Conservation (phyloP, 1,140 invertebrate genomes). For the Archegozetes longisetosus region DNA sequence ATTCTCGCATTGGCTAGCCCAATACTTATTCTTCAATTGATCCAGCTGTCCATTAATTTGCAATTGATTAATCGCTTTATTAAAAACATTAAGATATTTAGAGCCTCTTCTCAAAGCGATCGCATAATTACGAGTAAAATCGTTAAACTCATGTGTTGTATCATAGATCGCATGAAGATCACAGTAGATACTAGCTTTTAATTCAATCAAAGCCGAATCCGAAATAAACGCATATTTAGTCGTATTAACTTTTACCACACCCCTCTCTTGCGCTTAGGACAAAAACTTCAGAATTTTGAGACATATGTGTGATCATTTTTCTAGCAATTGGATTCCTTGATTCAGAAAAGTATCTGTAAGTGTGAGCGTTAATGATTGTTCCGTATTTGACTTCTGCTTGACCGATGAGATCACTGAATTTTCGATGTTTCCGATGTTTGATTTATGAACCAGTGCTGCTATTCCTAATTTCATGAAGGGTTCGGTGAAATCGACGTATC, state of each 20-base stretch:
- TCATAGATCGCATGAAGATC: slow-evolving; percentile 31
- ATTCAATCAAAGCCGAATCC: slow-evolving; percentile 38
- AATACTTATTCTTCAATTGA: background rate
- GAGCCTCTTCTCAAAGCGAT: slow-evolving; percentile 1
- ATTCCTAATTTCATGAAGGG: slow-evolving; percentile 58
- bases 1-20: background rate
- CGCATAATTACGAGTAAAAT: background rate
- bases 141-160: background rate
- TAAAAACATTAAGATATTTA: slow-evolving; percentile 1
- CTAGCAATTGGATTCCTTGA: background rate
- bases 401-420: background rate
- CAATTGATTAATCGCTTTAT: slow-evolving; percentile 5
- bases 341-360: background rate
- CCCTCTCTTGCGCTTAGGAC: background rate
- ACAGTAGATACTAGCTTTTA: slow-evolving; percentile 53
- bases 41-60: background rate
- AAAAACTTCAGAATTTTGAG: background rate
- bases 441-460: background rate
- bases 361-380: background rate
- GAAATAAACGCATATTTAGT: background rate
- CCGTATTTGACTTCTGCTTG: background rate
- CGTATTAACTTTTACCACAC: background rate
- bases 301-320: background rate
- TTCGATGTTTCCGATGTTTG: background rate
- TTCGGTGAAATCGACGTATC: slow-evolving; percentile 85